Evolutionary conservation across 2,888 invertebrate genomes (phyloP), one percentile per base, ranked within the genome.

Genomic region (Drosophila mulleri): DNA sequence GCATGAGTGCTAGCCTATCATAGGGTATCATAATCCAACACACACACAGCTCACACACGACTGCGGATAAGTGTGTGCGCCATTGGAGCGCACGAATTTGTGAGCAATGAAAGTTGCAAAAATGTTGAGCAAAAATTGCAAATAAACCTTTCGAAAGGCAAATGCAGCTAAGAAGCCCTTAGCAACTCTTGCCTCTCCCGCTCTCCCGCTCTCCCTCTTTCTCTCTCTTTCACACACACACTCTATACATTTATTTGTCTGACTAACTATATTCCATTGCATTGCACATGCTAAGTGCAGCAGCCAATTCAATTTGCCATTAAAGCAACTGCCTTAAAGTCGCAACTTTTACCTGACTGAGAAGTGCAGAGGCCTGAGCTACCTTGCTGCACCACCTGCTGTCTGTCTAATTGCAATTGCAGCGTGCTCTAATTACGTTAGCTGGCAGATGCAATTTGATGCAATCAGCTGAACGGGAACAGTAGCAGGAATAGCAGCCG

Each of bases 361-460:
- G 26, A 9, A n/a, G 48, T 32, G 32, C 11, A 3, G 45, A 2
- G 20, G 11, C 29, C 14, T 4, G 14, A 32, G 12, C 20, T 16
- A n/a, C n/a, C 47, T 57, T 48, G 26, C 29, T 18, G 52, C 44
- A 26, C 7, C 26, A 26, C 26, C 29, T 32, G 32, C 32, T 65
- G 54, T 42, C 48, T 45, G 37, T 50, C 70, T 83, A 83, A 84
- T 89, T 84, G 88, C 82, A 82, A 76, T 64, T 76, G 80, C 77
- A 80, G 77, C 60, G 44, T 79, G 67, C 78, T 87, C 69, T 84
- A 89, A 84, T 84, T 84, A 72, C 62, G 73, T 87, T 87, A 70
- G 54, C 53, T 52, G 69, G 61, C 57, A 78, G 84, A 87, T 79
- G 67, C 74, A 89, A 84, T 84, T 84, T 87, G 67, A 74, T 79